Base-by-base conservation (phyloP, 2,113 vertebrate genomes). In the Istiophorus platypterus region DNA sequence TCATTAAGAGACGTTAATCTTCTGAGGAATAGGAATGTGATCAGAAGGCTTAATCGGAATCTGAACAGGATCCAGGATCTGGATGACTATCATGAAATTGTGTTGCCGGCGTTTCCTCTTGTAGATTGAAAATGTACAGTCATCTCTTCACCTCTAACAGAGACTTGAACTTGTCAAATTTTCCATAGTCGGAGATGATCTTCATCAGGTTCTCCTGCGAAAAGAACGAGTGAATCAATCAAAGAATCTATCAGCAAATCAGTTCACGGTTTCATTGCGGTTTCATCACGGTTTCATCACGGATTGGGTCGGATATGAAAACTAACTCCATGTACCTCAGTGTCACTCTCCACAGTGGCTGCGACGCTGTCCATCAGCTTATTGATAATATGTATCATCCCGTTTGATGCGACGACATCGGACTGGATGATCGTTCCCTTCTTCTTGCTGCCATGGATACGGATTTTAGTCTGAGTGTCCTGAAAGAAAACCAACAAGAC, bases 371-470 rank as follows among this genome's bases (percentile, higher is more conserved):
- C 97, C 95, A 99, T 95, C 65, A 97, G 92, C 89, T 94, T 96
- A 76, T 95, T 96, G 17, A 97, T 94, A 69, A 99, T 91, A 71
- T 99, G 98, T 64, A 99, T 88, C 76, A 99, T 93, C 59, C 98
- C 98, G 6, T 99, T 99, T 47, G 96, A 96, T 37, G 97, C 97
- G 17, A 96, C 51, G 9, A 98, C 72, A 78, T 98, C 92, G 0
- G 96, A 91, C 64, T 96, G 91, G 45, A 98, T 9, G 64, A 99
- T 86, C 31, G 81, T 91, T 3, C 90, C 95, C 81, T 91, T 97
- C 59, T 80, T 96, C 39, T 72, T 96, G 87, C 96, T 96, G 76
- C 95, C 96, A 68, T 93, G 82, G 81, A 98, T 94, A 80, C 96
- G 95, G 78, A 99, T 94, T 68, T 92, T 97, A 24, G 95, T 67